Evolutionary conservation across 2,797 vertebrate genomes (phyloP), one percentile per base, ranked within the genome.

Genomic region (Phyllotis vaccarum): DNA sequence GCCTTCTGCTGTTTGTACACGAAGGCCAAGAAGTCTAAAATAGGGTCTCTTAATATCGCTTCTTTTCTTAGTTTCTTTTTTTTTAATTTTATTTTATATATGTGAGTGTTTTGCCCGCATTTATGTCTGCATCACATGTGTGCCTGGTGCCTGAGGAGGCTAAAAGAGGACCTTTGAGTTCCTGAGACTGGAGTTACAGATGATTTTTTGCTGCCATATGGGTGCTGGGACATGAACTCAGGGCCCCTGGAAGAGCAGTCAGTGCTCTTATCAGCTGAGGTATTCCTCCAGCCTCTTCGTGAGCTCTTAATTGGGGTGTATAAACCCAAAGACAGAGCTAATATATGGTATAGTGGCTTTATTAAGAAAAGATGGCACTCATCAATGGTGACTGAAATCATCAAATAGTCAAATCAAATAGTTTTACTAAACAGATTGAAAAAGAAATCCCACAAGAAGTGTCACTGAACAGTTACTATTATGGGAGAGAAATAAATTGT

Each of bases 1-100:
- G 75, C 82, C 92, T 89, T 96, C 94, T 91, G 96, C 72, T 81
- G 66, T 49, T 92, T 86, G 21, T n/a, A 27, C 22, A 40, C 0
- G 37, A 85, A 91, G 89, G 78, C 89, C 37, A 74, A 80, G 60
- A 87, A 90, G 78, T 82, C 85, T 13, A 72, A 92, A 86, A 92
- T 3, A 88, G 34, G 52, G n/a, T 40, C 68, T 82, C 49, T 66
- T 56, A 34, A 43, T 60, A 83, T 78, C 75, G 46, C 11, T 24
- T 80, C n/a, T 24, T 49, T 64, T 64, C 87, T 78, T 89, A 52
- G 31, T 49, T 78, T 49, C 40, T 56, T 29, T 37, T 13, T 70
- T 54, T 86, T 11, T 62, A 46, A 49, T 34, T 83, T 85, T 49
- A 49, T 86, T 68, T 68, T 37, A 17, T 68, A 21, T 27, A 4